Base-by-base conservation (phyloP, 2,113 vertebrate genomes). In the Caranx ignobilis region DNA sequence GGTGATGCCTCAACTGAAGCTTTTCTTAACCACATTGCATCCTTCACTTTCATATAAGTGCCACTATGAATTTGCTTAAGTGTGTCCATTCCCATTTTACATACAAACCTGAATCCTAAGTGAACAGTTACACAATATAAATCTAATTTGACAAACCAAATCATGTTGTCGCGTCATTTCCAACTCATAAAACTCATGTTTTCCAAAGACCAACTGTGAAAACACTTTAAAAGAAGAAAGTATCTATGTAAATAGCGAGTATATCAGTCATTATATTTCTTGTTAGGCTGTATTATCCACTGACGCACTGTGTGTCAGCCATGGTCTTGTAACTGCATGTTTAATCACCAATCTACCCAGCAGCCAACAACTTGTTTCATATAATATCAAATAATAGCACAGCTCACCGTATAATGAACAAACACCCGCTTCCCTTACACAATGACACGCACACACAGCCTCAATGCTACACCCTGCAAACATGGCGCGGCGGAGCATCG, bases 311-410 rank as follows among this genome's bases (percentile, higher is more conserved):
- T 19, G 26, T 61, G 7, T 84, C 62, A 87, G 45, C 39, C 72
- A 71, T 56, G 32, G 64, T 88, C 78, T 83, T 82, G 74, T 82
- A 88, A 82, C 77, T 77, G 73, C 87, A 71, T 90, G 88, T 89
- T 89, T 92, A 92, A 92, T 87, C 86, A 86, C 82, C 85, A 87
- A 70, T 86, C 83, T 77, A 75, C 86, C 82, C 88, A 82, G 77
- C 54, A 92, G 93, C 93, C 87, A 85, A 82, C 86, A 91, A 84
- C 87, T 77, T 82, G 52, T 87, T 87, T 86, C 69, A 79, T 18
- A 77, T 87, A 74, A 88, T 91, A 87, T 90, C 90, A 92, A 92
- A 91, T 93, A 92, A 92, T 90, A 87, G 90, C 84, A 84, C 83
- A 88, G 85, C 63, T 87, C 86, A 83, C 86, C 69, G 71, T 83